A percentile compares a stretch with the other conserved stretches of the same genome.
These are phyloP conservation scores for Sebastes glaucus DNA, from an alignment of 2,797 vertebrate species.

Conservation along the genomic window DNA sequence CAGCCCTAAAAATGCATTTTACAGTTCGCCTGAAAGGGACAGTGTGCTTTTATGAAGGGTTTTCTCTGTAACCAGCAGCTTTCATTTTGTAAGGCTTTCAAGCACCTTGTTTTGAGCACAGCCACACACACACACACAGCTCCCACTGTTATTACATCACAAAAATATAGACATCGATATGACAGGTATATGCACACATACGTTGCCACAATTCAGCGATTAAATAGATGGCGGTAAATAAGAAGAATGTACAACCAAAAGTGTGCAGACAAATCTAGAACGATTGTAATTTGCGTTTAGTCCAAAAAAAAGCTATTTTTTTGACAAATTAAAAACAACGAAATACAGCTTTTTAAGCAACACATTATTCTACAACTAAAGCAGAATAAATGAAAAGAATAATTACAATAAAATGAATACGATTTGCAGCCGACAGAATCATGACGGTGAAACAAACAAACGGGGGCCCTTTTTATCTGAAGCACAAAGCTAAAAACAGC, in stretches of 20 bases:
- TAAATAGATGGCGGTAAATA: constrained; percentile 37
- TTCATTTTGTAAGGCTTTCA: constrained; percentile 74
- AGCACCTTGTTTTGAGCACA: constrained; percentile 65
- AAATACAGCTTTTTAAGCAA: constrained; percentile 19
- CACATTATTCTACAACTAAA: constrained; percentile 43
- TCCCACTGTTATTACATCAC: constrained; percentile 40
- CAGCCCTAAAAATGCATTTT: background rate
- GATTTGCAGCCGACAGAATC: constrained; percentile 14
- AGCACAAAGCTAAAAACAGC: constrained; percentile 24
- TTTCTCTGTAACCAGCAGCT: constrained; percentile 71
- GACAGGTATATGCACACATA: constrained; percentile 33
- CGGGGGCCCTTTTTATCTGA: constrained; percentile 20
- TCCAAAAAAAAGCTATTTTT: background rate
- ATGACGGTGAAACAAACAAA: constrained; percentile 38
- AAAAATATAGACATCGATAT: constrained; percentile 50
- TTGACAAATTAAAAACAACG: constrained; percentile 23
- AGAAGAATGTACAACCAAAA: constrained; percentile 34
- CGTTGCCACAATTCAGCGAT: constrained; percentile 36
- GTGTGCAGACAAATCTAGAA: constrained; percentile 19
- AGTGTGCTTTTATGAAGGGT: constrained; percentile 42
- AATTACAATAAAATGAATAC: constrained; percentile 19
- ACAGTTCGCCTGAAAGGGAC: constrained; percentile 22
- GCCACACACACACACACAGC: constrained; percentile 26
- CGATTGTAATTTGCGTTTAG: constrained; percentile 20
- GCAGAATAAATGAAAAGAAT: constrained; percentile 15